Evolutionary conservation across 2,113 vertebrate species (phyloP).

Genomic region (Australoheros scitulus): DNA sequence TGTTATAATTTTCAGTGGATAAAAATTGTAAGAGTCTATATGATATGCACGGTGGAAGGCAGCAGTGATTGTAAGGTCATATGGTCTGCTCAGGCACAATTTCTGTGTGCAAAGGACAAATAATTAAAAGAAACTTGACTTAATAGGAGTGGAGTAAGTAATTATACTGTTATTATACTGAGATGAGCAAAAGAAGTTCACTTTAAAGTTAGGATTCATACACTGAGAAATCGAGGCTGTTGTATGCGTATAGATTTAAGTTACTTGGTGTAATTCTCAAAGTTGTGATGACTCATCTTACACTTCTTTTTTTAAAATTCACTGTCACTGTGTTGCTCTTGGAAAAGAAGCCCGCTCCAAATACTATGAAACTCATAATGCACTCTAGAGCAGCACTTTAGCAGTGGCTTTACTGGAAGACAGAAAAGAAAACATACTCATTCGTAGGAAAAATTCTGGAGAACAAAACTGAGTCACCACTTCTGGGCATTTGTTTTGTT

Average conservation of each 20-base stretch:
- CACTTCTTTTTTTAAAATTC: not conserved
- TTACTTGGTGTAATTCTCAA: no score
- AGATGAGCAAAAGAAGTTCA: accelerated
- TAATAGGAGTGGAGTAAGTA: not conserved
- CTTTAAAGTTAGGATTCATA: not conserved
- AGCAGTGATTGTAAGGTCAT: not conserved
- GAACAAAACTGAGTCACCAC: not conserved
- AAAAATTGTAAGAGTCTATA: no score
- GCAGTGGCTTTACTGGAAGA: not conserved
- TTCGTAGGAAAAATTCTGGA: not conserved
- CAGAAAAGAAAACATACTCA: not conserved
- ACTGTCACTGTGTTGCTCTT: not conserved
- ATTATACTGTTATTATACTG: not conserved
- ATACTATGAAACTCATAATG: not conserved
- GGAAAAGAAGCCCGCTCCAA: not conserved
- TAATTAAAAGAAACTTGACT: not conserved
- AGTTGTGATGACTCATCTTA: not conserved
- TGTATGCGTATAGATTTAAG: no score
- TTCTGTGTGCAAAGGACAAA: not conserved
- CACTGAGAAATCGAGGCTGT: not conserved
- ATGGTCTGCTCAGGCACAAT: not conserved
- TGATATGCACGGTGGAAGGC: no score
- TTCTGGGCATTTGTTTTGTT: constrained; percentile 20
- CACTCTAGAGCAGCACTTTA: not conserved
- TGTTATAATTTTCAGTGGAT: not conserved